These are phyloP conservation scores for Ondatra zibethicus DNA, from an alignment of 2,113 vertebrate genomes.

Conservation along the genomic window DNA sequence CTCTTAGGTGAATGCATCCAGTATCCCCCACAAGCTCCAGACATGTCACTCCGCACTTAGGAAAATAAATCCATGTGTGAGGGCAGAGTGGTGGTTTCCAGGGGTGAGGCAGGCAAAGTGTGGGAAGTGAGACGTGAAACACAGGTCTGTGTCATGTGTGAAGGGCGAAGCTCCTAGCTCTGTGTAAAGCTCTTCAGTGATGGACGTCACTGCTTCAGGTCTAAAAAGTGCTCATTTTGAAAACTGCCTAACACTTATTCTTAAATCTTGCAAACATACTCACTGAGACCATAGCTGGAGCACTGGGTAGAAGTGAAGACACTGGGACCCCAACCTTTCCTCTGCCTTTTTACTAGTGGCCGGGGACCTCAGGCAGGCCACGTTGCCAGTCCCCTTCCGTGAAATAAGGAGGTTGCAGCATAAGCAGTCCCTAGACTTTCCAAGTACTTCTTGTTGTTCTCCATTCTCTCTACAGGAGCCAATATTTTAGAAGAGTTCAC, in stretches of 20 bases:
- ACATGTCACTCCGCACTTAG: background rate
- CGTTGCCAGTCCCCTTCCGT: background rate
- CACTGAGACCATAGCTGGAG: background rate
- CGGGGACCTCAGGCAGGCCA: constrained; percentile 10
- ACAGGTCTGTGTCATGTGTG: background rate
- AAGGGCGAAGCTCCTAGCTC: background rate
- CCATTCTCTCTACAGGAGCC: background rate
- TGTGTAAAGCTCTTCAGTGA: background rate
- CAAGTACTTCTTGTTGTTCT: background rate
- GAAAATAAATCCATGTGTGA: background rate
- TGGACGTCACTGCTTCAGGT: background rate
- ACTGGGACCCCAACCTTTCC: accelerated
- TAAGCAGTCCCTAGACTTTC: background rate
- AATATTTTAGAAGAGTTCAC: constrained; percentile 43
- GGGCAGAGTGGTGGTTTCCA: background rate
- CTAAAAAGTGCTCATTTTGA: background rate
- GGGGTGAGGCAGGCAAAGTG: background rate
- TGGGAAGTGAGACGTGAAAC: background rate
- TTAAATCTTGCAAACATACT: background rate
- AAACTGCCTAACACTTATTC: background rate
- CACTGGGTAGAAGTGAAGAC: background rate
- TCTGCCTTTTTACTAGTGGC: background rate
- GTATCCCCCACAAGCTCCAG: background rate
- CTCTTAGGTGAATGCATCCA: background rate
- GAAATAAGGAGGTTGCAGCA: background rate